phyloP scores from a whole-genome alignment of 2,797 vertebrate genomes.

The Saxicola maurus region DNA sequence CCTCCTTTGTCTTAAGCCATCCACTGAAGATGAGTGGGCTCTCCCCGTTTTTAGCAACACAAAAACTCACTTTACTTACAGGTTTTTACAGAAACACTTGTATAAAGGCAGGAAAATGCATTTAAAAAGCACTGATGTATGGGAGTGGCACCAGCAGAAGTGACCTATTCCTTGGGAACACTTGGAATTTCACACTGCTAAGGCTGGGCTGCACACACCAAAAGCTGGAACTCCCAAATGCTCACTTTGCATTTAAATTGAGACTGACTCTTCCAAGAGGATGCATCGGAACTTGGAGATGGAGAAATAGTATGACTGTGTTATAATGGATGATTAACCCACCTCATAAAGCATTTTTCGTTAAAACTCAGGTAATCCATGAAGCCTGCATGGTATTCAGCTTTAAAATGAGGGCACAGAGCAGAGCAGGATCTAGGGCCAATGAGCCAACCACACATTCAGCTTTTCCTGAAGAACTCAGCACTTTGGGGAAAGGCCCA shows the following conservation, averaged over 20 bases:
- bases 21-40: neutral
- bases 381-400: accelerated
- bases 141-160: neutral
- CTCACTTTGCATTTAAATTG: neutral
- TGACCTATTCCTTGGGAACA: neutral
- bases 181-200: neutral
- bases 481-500: accelerated
- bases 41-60: neutral
- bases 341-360: neutral
- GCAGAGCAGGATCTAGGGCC: neutral
- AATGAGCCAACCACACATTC: accelerated
- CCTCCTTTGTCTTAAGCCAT: neutral
- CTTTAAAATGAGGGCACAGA: neutral
- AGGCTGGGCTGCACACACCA: too few relatives aligned
- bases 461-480: neutral
- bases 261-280: neutral
- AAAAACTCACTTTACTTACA: neutral
- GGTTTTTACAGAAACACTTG: neutral
- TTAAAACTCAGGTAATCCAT: neutral
- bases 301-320: neutral
- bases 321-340: neutral
- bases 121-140: neutral
- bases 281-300: neutral
- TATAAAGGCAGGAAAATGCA: neutral
- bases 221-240: neutral